Conservation (phyloP, 2,888 invertebrate genomes). For the Parascotia fuliginaria region DNA sequence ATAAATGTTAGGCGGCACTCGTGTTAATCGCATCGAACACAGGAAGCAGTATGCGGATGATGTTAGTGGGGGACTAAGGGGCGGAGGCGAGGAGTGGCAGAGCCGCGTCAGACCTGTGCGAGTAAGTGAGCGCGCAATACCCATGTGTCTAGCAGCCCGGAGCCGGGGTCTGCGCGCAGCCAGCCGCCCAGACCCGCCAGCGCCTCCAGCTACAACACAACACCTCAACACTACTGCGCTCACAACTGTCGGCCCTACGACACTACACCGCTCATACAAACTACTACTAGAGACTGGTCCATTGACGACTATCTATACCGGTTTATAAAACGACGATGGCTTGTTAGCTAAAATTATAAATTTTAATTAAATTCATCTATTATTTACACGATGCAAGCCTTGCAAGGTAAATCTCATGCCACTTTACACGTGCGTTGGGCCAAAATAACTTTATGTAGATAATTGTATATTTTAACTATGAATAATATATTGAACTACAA, state of each 20-base stretch:
- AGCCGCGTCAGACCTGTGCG: slow-evolving; percentile 83
- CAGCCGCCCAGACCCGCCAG: slow-evolving; percentile 82
- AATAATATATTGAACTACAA: too few relatives aligned
- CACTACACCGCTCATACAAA: slow-evolving; percentile 2
- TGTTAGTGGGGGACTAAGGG: slow-evolving; percentile 36
- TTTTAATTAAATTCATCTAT: too few relatives aligned
- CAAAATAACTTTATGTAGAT: too few relatives aligned
- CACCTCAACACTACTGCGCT: slow-evolving; percentile 53
- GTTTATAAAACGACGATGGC: too few relatives aligned
- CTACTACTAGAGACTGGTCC: too few relatives aligned
- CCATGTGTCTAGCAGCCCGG: slow-evolving; percentile 84
- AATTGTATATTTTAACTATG: too few relatives aligned
- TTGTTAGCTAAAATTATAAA: too few relatives aligned
- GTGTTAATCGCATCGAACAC: slow-evolving; percentile 39
- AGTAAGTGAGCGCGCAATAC: slow-evolving; percentile 86
- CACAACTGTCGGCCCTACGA: slow-evolving; percentile 10
- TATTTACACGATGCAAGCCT: too few relatives aligned
- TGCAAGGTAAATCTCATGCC: too few relatives aligned
- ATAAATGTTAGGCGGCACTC: slow-evolving; percentile 1
- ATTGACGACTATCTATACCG: too few relatives aligned
- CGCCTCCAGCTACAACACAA: slow-evolving; percentile 85
- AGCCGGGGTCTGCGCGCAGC: slow-evolving; percentile 81
- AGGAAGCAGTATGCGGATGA: slow-evolving; percentile 54
- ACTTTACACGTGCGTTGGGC: too few relatives aligned
- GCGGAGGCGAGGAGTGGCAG: slow-evolving; percentile 56